These are phyloP conservation scores for Seriola aureovittata DNA, from an alignment of 2,113 vertebrate species.

Conservation along the genomic window DNA sequence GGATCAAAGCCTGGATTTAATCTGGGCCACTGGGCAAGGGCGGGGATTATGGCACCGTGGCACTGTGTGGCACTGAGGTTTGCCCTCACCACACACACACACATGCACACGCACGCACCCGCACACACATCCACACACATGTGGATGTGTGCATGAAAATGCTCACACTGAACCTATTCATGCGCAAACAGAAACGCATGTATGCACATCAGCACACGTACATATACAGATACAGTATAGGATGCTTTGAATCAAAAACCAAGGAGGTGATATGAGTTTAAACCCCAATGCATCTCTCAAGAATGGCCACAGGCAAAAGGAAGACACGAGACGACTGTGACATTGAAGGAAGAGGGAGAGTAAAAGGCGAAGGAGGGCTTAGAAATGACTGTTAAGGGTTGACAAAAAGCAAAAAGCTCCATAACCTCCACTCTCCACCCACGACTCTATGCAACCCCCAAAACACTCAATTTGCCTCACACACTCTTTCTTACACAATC, in stretches of 20 bases:
- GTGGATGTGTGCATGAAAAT: constrained; percentile 37
- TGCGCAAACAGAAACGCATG: constrained; percentile 34
- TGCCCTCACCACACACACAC: constrained; percentile 71
- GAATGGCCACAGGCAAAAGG: constrained; percentile 68
- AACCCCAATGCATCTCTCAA: constrained; percentile 60
- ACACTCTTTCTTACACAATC: constrained; percentile 49
- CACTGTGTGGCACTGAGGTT: constrained; percentile 75
- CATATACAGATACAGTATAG: constrained; percentile 11
- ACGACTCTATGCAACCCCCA: constrained; percentile 52
- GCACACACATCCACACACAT: constrained; percentile 36
- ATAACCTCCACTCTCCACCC: constrained; percentile 80
- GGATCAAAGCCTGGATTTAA: constrained; percentile 87
- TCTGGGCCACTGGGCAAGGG: constrained; percentile 86
- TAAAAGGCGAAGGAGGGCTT: constrained; percentile 74
- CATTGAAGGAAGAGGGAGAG: constrained; percentile 64
- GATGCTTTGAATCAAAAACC: constrained; percentile 47
- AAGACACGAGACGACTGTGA: constrained; percentile 63
- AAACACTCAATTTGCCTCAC: constrained; percentile 56
- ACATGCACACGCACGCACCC: not conserved
- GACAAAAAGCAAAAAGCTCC: constrained; percentile 79
- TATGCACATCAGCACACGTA: not conserved
- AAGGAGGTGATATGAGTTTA: constrained; percentile 67
- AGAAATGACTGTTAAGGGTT: constrained; percentile 71
- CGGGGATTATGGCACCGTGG: constrained; percentile 81
- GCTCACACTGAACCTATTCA: constrained; percentile 36